A percentile compares a stretch with the other conserved stretches of the same genome.
Conservation (phyloP, 2,888 invertebrate genomes). For the Boloria selene region DNA sequence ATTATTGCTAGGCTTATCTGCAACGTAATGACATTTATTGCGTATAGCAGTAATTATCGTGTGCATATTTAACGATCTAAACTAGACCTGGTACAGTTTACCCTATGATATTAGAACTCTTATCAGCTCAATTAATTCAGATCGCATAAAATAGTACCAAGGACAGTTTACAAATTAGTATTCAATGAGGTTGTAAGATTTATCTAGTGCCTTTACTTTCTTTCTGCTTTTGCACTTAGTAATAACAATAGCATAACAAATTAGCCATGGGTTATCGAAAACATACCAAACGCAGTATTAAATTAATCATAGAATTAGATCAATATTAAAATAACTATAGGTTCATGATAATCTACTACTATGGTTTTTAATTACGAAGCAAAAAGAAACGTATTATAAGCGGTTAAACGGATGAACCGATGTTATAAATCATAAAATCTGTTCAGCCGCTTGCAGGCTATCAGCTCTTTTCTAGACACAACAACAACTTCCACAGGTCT, state of each 20-base stretch:
- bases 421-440: too few relatives aligned
- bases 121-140: constrained; percentile 36
- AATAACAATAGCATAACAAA: background rate
- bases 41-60: constrained; percentile 18
- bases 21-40: background rate
- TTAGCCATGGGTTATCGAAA: too few relatives aligned
- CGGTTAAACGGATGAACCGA: too few relatives aligned
- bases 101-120: constrained; percentile 22
- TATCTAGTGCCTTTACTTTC: constrained; percentile 25
- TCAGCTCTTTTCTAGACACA: too few relatives aligned
- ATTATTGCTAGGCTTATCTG: background rate
- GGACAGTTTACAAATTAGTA: constrained; percentile 30
- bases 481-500: too few relatives aligned
- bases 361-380: too few relatives aligned
- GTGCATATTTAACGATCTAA: constrained; percentile 19
- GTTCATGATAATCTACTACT: too few relatives aligned
- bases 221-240: background rate
- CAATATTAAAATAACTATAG: too few relatives aligned
- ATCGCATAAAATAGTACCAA: constrained; percentile 36
- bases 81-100: constrained; percentile 27
- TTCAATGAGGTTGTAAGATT: constrained; percentile 20
- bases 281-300: too few relatives aligned
- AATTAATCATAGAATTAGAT: too few relatives aligned
- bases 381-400: too few relatives aligned
- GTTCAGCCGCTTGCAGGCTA: too few relatives aligned